A percentile compares a stretch with the other conserved stretches of the same genome.
Evolutionary conservation across 2,797 vertebrate genomes (phyloP).

Genomic region (Alosa sapidissima): DNA sequence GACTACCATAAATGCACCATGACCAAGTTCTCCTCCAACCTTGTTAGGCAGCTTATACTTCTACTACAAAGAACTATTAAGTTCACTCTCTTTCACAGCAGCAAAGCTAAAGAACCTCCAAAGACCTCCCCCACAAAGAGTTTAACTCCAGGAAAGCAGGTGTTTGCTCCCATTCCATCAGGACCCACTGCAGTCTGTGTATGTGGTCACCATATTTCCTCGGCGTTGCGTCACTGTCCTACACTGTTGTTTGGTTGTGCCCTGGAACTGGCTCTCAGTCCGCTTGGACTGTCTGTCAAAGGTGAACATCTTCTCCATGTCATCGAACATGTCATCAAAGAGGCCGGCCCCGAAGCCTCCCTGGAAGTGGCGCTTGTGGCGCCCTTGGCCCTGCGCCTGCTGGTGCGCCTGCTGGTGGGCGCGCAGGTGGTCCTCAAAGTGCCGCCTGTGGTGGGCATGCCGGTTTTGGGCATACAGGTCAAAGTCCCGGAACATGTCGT

Average conservation of each 20-base stretch:
- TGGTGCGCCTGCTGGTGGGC: constrained; percentile 63
- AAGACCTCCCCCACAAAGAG: background rate
- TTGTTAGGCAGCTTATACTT: constrained; percentile 21
- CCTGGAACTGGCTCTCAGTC: constrained; percentile 82
- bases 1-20: constrained; percentile 18
- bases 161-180: constrained; percentile 52
- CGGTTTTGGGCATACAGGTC: constrained; percentile 85
- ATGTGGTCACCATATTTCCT: constrained; percentile 97
- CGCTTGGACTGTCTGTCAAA: constrained; percentile 79
- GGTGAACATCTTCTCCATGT: constrained; percentile 95
- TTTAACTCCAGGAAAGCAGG: constrained; percentile 29
- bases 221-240: constrained; percentile 93
- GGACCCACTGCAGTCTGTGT: constrained; percentile 90
- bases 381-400: constrained; percentile 70
- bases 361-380: constrained; percentile 75
- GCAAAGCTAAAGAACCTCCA: constrained; percentile 41
- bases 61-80: constrained; percentile 15
- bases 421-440: constrained; percentile 88
- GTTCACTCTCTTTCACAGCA: constrained; percentile 50
- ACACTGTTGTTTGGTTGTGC: constrained; percentile 88
- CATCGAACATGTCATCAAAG: constrained; percentile 90
- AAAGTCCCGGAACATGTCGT: constrained; percentile 93
- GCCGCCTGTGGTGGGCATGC: constrained; percentile 82
- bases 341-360: constrained; percentile 66
- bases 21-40: background rate